Percentiles rank a stretch among this genome's conserved stretches.
phyloP scores from a whole-genome alignment of 2,113 vertebrate genomes.

The Chloropsis hardwickii region DNA sequence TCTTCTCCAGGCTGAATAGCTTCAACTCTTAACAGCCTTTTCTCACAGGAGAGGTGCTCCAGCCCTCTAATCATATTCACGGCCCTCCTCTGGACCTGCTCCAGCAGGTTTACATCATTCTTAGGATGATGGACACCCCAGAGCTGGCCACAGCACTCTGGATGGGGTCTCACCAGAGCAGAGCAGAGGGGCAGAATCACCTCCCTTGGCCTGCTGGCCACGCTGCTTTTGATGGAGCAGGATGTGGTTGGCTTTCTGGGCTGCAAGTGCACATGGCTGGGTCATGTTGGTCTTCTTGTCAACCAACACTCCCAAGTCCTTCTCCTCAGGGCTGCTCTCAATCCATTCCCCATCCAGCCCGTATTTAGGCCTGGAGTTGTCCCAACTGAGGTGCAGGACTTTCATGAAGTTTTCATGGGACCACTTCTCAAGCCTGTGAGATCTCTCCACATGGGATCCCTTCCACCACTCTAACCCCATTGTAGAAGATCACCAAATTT shows the following conservation, averaged over 20 bases:
- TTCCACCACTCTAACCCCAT: background rate
- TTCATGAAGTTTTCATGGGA: background rate
- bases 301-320: background rate
- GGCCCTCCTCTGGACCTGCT: background rate
- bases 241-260: fast-evolving
- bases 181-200: background rate
- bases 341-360: background rate
- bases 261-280: background rate
- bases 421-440: background rate
- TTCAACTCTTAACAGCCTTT: background rate
- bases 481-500: background rate
- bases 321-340: background rate
- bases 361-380: background rate
- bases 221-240: fast-evolving
- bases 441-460: background rate
- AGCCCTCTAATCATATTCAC: background rate
- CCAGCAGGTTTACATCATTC: background rate
- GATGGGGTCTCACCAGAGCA: background rate
- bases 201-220: background rate
- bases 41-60: background rate
- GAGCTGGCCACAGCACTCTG: background rate
- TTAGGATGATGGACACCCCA: background rate
- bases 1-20: background rate
- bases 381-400: background rate
- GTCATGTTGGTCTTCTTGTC: background rate